phyloP scores from a whole-genome alignment of 2,113 vertebrate genomes.

The Bos javanicus region DNA sequence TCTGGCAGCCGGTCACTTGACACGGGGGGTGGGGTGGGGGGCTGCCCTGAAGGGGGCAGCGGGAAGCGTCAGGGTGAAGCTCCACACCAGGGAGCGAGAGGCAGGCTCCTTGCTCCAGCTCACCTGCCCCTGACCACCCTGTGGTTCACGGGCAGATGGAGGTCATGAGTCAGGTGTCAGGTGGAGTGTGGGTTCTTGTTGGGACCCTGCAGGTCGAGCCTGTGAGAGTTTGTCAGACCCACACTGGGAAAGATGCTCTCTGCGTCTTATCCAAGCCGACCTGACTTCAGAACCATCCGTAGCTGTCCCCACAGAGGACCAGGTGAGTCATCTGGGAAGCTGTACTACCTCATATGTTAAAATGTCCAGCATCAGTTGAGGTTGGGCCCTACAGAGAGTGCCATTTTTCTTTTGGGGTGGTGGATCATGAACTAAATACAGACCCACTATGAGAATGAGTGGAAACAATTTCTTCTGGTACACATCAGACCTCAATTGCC shows the following conservation, averaged over 20 bases:
- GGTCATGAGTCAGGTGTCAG: accelerated
- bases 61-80: background rate
- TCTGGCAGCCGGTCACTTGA: background rate
- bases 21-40: background rate
- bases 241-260: background rate
- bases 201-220: background rate
- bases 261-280: background rate
- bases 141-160: background rate
- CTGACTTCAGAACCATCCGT: background rate
- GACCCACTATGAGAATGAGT: background rate
- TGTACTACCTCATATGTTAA: accelerated
- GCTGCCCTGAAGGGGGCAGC: accelerated
- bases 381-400: accelerated
- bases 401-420: background rate
- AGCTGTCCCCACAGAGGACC: background rate
- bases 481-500: background rate
- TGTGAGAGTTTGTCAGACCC: accelerated
- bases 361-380: background rate
- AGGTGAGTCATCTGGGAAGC: background rate
- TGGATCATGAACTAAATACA: background rate
- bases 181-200: background rate
- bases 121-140: background rate
- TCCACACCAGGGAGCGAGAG: accelerated
- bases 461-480: background rate
- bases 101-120: background rate